Percentiles rank a stretch among this genome's conserved stretches.
Conservation (phyloP, 2,113 vertebrate species). For the Gnathonemus longibarbis region DNA sequence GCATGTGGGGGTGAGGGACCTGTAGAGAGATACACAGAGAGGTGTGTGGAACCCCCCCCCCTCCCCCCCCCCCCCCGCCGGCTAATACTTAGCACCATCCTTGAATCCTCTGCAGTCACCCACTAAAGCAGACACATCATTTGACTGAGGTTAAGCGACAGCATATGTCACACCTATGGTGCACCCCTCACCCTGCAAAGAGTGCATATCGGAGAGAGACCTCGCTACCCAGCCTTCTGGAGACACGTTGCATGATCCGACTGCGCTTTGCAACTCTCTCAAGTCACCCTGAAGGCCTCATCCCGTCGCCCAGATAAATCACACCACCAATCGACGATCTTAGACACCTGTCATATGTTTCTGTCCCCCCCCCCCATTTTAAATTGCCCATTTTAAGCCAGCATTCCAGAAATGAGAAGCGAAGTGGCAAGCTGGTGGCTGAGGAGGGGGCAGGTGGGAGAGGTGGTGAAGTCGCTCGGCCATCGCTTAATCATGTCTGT, state of each 20-base stretch:
- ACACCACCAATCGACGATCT: neutral
- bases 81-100: neutral
- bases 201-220: neutral
- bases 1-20: neutral
- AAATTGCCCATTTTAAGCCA: neutral
- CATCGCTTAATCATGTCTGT: constrained; percentile 79
- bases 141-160: neutral
- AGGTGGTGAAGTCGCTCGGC: constrained; percentile 44
- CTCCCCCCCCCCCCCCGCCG: neutral
- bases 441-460: neutral
- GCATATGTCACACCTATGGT: neutral
- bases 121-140: neutral
- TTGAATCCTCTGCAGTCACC: neutral
- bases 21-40: neutral
- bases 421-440: neutral
- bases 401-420: neutral
- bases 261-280: neutral
- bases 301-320: neutral
- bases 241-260: neutral
- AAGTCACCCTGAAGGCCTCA: neutral
- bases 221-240: neutral
- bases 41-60: neutral
- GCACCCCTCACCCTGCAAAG: neutral
- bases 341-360: neutral
- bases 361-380: neutral